Evolutionary conservation across 1,140 invertebrate genomes (phyloP).

Genomic region (Danaus melanippus): DNA sequence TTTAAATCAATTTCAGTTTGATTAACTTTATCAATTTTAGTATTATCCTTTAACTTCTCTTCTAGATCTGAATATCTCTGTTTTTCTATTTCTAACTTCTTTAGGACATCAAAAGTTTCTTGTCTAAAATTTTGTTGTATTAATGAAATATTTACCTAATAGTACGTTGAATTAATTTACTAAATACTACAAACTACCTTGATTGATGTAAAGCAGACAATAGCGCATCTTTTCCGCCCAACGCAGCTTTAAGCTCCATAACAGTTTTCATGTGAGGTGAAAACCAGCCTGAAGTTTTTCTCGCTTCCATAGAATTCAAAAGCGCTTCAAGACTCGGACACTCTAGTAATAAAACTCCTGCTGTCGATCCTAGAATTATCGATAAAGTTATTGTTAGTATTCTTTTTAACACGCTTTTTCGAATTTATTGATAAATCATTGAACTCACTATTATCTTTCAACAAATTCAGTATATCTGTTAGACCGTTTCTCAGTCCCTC

Average conservation of each 20-base stretch:
- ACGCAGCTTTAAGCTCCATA: conserved; percentile 74
- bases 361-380: conserved; percentile 34
- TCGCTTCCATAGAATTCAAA: conserved; percentile 75
- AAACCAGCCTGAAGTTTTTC: conserved; percentile 82
- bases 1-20: conserved; percentile 19
- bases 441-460: conserved; percentile 58
- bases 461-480: conserved; percentile 65
- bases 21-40: conserved; percentile 24
- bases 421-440: conserved; percentile 5
- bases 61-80: conserved; percentile 48
- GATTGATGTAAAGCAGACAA: conserved; percentile 57
- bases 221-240: conserved; percentile 57
- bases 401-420: too few relatives aligned
- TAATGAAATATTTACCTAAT: conserved; percentile 1
- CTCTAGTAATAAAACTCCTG: conserved; percentile 43
- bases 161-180: conserved; percentile 1
- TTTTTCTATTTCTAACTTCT: conserved; percentile 50
- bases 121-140: conserved; percentile 38
- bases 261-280: conserved; percentile 82
- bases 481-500: conserved; percentile 80
- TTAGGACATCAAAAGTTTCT: conserved; percentile 57
- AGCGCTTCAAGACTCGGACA: conserved; percentile 53
- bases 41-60: conserved; percentile 44
- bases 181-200: conserved; percentile 36
- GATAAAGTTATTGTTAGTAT: conserved; percentile 1